Evolutionary conservation across 2,888 invertebrate genomes (phyloP).

Genomic region (Darwinula stevensoni): DNA sequence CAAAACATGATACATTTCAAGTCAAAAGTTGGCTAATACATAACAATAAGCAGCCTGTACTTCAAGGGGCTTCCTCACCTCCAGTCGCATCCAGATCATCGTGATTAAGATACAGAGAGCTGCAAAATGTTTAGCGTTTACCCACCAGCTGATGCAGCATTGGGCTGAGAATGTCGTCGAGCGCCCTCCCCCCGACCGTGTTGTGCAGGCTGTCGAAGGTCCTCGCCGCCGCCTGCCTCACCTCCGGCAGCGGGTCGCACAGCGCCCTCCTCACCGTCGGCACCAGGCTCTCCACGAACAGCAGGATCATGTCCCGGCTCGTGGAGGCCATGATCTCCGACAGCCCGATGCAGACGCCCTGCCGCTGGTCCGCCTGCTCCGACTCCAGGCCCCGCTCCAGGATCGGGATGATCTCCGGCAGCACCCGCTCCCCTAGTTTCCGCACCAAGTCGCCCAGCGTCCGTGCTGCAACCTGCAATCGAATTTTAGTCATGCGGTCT

Average conservation of each 20-base stretch:
- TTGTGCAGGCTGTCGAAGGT: conserved; percentile 88
- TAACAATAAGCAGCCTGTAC: too few relatives aligned
- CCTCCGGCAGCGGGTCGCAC: conserved; percentile 73
- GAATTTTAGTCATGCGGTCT: too few relatives aligned
- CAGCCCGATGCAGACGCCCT: conserved; percentile 92
- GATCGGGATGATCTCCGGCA: conserved; percentile 94
- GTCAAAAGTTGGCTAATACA: too few relatives aligned
- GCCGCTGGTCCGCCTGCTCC: conserved; percentile 70
- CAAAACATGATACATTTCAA: neutral
- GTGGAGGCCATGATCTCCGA: conserved; percentile 95
- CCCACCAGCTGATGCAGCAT: conserved; percentile 44
- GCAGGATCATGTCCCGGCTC: conserved; percentile 69
- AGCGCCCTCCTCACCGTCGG: conserved; percentile 61
- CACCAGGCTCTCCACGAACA: conserved; percentile 56
- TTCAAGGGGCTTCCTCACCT: too few relatives aligned
- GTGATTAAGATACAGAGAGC: too few relatives aligned
- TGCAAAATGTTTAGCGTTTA: conserved; percentile 8
- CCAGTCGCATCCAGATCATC: too few relatives aligned
- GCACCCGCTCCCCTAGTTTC: conserved; percentile 83
- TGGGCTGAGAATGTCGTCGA: conserved; percentile 84
- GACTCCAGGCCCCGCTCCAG: conserved; percentile 74
- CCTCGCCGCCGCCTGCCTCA: conserved; percentile 69
- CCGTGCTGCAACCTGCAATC: conserved; percentile 45
- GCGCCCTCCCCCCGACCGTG: conserved; percentile 66
- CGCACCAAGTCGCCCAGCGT: conserved; percentile 88